Base-by-base conservation (phyloP, 2,113 vertebrate species). In the Mola mola region DNA sequence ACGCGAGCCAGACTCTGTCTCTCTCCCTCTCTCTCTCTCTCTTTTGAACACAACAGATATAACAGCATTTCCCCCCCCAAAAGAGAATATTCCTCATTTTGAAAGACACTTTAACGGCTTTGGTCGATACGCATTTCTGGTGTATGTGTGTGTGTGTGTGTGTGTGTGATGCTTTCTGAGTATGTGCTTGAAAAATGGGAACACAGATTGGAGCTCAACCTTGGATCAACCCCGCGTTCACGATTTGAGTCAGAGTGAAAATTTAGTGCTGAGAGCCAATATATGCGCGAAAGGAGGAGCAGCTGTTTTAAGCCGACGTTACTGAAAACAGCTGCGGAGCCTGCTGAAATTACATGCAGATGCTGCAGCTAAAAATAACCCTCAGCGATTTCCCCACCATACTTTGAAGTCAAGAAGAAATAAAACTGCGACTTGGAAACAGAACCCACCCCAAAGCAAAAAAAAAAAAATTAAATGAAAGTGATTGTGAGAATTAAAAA, bases 351-450 rank as follows among this genome's bases (percentile, higher is more conserved):
- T 9, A 7, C 28, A 9, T 29, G 28, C 28, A 29, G 28, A 5
- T 29, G 28, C 9, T 29, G 48, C 2, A 28, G 66, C 63, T 82
- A 78, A 82, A 89, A 81, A 87, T 82, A 88, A 69, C 69, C 52
- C 44, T 70, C 22, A 3, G 41, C 20, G 24, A 36, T 50, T 68
- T 49, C 62, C 53, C 60, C 38, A 2, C 31, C 3, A 4, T 4
- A 34, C 50, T 63, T 56, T 20, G 29, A 64, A 62, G 57, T 29
- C 17, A 49, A 53, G 24, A 51, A 68, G 53, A 34, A 59, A 47
- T 58, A 49, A 48, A 63, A 42, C 56, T 67, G 33, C 31, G 13
- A 59, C 63, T 68, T 55, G 43, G 34, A 66, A 44, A 22, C 22
- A 52, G 38, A 1, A 36, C 41, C 8, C 8, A 20, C 48, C 10